Conservation (phyloP, 2,888 invertebrate genomes). For the Ctena decussata region DNA sequence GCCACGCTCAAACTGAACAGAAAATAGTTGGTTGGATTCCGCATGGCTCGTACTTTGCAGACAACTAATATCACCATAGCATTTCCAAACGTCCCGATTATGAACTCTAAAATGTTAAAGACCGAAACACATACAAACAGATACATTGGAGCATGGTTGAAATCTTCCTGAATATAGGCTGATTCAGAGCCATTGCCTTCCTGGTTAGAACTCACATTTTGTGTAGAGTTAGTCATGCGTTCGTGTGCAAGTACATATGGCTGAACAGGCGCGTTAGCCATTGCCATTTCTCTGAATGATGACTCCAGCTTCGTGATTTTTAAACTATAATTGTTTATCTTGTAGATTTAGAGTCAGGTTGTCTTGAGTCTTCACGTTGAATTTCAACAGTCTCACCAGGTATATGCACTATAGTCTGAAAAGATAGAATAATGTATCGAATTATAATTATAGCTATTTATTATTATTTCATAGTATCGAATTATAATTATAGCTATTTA, state of each 20-base stretch:
- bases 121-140: slow-evolving; percentile 95
- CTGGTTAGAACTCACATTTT: not conserved
- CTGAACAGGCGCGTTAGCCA: not conserved
- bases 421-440: no score
- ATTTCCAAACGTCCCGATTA: slow-evolving; percentile 96
- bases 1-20: slow-evolving; percentile 97
- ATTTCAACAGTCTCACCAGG: no score
- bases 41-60: slow-evolving; percentile 96
- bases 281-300: no score
- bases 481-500: no score
- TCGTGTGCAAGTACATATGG: not conserved
- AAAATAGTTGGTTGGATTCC: slow-evolving; percentile 98
- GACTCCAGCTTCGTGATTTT: no score
- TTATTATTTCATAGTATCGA: no score
- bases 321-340: no score
- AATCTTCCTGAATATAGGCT: slow-evolving; percentile 3
- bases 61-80: slow-evolving; percentile 97
- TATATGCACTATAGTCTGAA: no score
- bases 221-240: not conserved
- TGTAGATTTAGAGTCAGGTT: no score
- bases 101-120: slow-evolving; percentile 95
- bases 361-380: no score
- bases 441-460: no score
- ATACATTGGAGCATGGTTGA: slow-evolving; percentile 88
- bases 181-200: not conserved